These are phyloP conservation scores for Tauraco erythrolophus DNA, from an alignment of 2,113 vertebrate species.

Conservation along the genomic window DNA sequence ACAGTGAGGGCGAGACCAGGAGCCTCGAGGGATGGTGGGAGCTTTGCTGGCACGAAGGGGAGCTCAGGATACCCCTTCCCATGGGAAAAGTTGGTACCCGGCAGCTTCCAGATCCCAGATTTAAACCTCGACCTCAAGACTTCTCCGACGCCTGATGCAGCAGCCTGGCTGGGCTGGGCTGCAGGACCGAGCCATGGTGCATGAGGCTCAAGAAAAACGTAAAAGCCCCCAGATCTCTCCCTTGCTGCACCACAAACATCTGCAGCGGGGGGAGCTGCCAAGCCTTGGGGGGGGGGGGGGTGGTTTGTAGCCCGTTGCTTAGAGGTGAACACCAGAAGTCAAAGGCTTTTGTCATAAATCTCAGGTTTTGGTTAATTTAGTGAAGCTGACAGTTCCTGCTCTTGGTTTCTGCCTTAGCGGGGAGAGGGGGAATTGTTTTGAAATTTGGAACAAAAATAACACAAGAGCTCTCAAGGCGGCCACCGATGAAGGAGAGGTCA, in stretches of 20 bases:
- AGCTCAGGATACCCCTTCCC: not conserved
- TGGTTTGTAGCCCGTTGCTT: not conserved
- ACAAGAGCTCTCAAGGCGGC: not conserved
- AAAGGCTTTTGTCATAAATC: not conserved
- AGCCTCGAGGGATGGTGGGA: fast-evolving
- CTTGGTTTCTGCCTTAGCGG: not conserved
- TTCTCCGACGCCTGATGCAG: fast-evolving
- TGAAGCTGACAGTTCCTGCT: not conserved
- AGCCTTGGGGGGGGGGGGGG: not conserved
- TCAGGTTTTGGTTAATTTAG: not conserved
- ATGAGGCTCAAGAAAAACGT: fast-evolving
- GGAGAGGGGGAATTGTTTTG: not conserved
- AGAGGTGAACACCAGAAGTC: not conserved
- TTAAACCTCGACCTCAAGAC: fast-evolving
- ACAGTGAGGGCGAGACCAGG: not conserved
- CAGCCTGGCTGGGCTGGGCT: not conserved
- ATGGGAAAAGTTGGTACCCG: not conserved
- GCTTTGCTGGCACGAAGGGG: not conserved
- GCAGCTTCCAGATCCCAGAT: not conserved
- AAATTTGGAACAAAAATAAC: not conserved
- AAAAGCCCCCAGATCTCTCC: not conserved
- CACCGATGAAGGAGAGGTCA: not conserved
- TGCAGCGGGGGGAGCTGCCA: not conserved
- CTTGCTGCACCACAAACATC: not conserved
- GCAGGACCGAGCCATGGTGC: not conserved